Evolutionary conservation across 2,113 vertebrate species (phyloP), one percentile per base, ranked within the genome.

Genomic region (Myrmecobius fasciatus): DNA sequence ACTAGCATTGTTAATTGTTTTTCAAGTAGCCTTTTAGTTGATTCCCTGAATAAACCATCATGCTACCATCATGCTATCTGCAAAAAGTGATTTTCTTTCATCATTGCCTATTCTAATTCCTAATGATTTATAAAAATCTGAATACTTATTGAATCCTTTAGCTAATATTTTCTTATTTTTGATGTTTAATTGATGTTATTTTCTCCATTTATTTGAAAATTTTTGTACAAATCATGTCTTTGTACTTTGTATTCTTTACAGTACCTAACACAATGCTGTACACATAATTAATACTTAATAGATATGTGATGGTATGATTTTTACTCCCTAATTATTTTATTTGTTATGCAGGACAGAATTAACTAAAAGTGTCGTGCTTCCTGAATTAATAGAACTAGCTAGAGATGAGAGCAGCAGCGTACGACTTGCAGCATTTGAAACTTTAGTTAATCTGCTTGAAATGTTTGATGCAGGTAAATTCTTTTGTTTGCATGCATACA

Each of bases 381-480:
- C 99, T 49, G 99, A 99, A 88, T 98, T 99, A 90, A 98, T 99
- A 95, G 99, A 99, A 91, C 98, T 99, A 91, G 98, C 99, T 8
- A 98, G 99, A 94, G 99, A 99, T 24, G 99, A 99, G 98, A 98
- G 99, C 94, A 99, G 99, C 98, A 99, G 98, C 0, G 99, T 99
- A 28, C 99, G 99, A 9, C 98, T 99, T 51, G 99, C 99, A 91
- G 99, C 99, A 91, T 99, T 99, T 93, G 99, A 99, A 98, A 99
- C 99, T 0, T 98, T 99, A 97, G 99, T 99, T 89, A 99, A 99
- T 97, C 98, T 99, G 52, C 98, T 99, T 0, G 99, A 99, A 96
- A 98, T 99, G 98, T 99, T 99, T 95, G 99, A 99, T 97, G 97
- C 98, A 67, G 99, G 99, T 99, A 98, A 98, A 98, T 89, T 56